Evolutionary conservation across 2,888 invertebrate genomes (phyloP).

Genomic region (Steinernema scapterisci): DNA sequence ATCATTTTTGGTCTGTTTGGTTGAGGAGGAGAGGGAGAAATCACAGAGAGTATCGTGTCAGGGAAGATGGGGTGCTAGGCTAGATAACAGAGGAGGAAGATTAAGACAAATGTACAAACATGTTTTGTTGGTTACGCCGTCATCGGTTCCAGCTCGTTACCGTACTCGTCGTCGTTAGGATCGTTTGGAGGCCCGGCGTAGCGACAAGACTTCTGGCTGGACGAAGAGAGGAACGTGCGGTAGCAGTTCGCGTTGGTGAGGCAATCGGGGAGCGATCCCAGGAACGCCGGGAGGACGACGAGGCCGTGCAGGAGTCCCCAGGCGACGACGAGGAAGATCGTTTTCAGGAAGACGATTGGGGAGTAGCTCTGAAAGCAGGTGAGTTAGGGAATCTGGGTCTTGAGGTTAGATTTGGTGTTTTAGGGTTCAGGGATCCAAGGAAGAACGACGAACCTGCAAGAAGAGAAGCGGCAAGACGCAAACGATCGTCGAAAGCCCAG

Average conservation of each 20-base stretch:
- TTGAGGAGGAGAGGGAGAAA: background rate
- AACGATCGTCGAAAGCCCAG: slow-evolving; percentile 59
- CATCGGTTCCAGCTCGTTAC: slow-evolving; percentile 19
- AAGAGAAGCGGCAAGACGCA: slow-evolving; percentile 62
- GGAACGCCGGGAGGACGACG: slow-evolving; percentile 59
- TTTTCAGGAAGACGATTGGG: slow-evolving; percentile 62
- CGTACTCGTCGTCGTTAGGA: slow-evolving; percentile 24
- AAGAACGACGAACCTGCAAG: slow-evolving; percentile 51
- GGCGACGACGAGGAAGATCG: slow-evolving; percentile 63
- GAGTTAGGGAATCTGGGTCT: background rate
- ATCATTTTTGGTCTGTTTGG: background rate
- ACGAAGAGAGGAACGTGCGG: slow-evolving; percentile 57
- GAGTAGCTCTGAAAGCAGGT: slow-evolving; percentile 57
- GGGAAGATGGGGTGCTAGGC: background rate
- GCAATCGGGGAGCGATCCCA: slow-evolving; percentile 56
- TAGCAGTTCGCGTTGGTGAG: slow-evolving; percentile 59
- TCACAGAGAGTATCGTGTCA: background rate
- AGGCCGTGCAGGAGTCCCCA: slow-evolving; percentile 63
- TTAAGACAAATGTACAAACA: slow-evolving; percentile 26
- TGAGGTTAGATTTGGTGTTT: background rate
- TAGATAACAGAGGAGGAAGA: background rate
- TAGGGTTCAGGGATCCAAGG: no score
- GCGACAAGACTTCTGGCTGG: slow-evolving; percentile 56
- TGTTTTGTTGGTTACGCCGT: background rate
- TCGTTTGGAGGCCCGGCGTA: slow-evolving; percentile 38